Conservation (phyloP, 1,140 invertebrate species). For the Zaprionus capensis region DNA sequence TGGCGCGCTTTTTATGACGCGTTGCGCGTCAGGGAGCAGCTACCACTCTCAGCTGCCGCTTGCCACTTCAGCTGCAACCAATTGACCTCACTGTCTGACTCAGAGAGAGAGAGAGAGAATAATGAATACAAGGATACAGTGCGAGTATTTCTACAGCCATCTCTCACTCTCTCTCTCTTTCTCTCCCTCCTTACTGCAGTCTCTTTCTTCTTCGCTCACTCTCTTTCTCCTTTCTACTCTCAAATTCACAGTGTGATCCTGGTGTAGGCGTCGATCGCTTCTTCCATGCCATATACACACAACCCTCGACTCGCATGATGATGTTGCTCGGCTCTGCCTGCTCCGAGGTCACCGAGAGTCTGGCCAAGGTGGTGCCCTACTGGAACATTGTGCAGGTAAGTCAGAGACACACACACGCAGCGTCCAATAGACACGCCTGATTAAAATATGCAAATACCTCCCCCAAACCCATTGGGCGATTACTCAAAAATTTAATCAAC, state of each 20-base stretch:
- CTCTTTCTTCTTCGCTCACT: not conserved
- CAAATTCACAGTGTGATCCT: conserved; percentile 91
- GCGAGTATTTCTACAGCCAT: too few species aligned
- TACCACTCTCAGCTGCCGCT: not conserved
- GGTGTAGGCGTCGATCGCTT: conserved; percentile 95
- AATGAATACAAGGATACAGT: too few species aligned
- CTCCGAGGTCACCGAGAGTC: conserved; percentile 94
- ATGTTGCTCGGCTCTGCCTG: conserved; percentile 93
- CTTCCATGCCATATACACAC: conserved; percentile 95
- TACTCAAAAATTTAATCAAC: conserved; percentile 82
- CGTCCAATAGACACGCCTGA: conserved; percentile 17
- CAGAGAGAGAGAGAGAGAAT: too few species aligned
- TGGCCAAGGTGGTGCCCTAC: conserved; percentile 95
- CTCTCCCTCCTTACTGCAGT: not conserved
- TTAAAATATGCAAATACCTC: conserved; percentile 54
- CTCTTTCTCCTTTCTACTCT: not conserved
- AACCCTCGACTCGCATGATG: conserved; percentile 88
- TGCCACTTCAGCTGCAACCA: conserved; percentile 10
- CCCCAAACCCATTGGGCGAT: conserved; percentile 43
- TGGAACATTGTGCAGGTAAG: conserved; percentile 95
- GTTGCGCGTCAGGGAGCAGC: conserved; percentile 45
- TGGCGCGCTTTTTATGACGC: conserved; percentile 64
- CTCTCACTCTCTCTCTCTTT: not conserved
- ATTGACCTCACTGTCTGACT: not conserved
- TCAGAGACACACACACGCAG: conserved; percentile 4